Conservation (phyloP, 2,113 vertebrate genomes). For the Dendropsophus ebraccatus region DNA sequence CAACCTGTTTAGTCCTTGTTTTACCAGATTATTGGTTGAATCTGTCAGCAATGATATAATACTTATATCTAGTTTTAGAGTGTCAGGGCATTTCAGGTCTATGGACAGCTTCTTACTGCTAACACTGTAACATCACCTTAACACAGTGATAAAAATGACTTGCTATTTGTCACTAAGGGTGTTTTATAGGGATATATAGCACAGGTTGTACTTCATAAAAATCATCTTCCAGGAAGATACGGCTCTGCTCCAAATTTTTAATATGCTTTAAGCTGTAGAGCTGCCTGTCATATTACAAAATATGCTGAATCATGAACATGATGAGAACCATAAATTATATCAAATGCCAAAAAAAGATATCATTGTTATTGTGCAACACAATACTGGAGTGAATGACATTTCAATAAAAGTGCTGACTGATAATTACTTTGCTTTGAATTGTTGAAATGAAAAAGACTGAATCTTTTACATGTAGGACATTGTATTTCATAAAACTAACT, state of each 20-base stretch:
- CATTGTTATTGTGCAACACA: constrained; percentile 6
- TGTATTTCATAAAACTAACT: no score
- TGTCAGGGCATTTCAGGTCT: background rate
- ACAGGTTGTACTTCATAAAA: background rate
- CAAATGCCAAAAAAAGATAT: constrained; percentile 19
- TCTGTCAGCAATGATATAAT: background rate
- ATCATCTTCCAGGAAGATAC: background rate
- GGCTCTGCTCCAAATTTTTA: background rate
- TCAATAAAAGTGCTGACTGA: background rate
- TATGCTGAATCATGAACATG: constrained; percentile 7
- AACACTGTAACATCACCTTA: background rate
- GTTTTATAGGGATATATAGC: background rate
- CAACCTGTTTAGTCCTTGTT: background rate
- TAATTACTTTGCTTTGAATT: background rate
- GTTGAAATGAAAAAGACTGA: no score
- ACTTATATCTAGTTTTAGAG: background rate
- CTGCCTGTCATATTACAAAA: constrained; percentile 5
- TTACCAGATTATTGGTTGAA: background rate
- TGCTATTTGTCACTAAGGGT: background rate
- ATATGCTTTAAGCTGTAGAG: background rate
- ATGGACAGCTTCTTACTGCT: background rate
- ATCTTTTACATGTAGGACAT: no score
- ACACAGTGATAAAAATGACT: background rate
- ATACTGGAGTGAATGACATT: background rate
- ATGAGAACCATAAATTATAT: background rate